Conservation (phyloP, 2,888 invertebrate species). For the Lasioglossum malachurum region DNA sequence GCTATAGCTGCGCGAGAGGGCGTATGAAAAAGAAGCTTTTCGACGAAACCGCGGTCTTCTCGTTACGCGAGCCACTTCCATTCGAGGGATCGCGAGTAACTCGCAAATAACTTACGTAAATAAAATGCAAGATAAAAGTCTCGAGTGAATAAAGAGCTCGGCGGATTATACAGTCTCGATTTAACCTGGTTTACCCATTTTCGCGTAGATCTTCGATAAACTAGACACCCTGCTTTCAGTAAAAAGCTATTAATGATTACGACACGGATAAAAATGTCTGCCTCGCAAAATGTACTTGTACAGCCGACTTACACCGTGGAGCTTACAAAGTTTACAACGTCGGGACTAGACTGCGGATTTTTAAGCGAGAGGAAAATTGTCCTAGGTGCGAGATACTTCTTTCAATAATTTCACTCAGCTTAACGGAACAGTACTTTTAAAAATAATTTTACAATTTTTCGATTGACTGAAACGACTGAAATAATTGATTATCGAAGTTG, state of each 20-base stretch:
- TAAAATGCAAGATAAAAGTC: conserved; percentile 12
- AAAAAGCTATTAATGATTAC: not conserved
- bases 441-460: no score
- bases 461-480: no score
- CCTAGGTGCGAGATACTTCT: no score
- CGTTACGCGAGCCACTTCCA: conserved; percentile 7
- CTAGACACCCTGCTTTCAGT: not conserved
- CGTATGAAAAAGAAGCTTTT: not conserved
- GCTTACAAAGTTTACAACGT: not conserved
- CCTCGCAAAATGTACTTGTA: not conserved
- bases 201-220: not conserved
- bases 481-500: no score
- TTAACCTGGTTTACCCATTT: not conserved
- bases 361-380: not conserved
- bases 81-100: not conserved
- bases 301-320: not conserved
- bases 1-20: not conserved
- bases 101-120: conserved; percentile 6
- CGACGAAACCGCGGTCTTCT: not conserved
- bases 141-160: not conserved
- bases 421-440: no score
- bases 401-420: no score
- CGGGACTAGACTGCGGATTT: not conserved
- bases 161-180: not conserved
- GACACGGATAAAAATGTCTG: not conserved